Base-by-base conservation (phyloP, 2,888 invertebrate species). In the Meteorus cinctellus region DNA sequence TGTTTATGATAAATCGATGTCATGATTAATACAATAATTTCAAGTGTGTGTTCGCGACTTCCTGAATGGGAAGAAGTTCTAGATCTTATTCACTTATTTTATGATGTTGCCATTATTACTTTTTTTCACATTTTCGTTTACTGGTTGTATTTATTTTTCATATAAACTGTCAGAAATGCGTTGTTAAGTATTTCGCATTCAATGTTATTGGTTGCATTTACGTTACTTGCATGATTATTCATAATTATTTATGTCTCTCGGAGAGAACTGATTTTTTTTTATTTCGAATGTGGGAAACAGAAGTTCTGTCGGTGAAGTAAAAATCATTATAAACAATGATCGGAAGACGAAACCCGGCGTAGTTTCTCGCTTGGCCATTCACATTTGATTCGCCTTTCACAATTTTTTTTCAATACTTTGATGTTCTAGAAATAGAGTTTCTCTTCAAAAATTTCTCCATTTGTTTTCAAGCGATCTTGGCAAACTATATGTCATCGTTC, bases 161-260 rank as follows among this genome's bases (percentile, higher is more conserved):
- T 55, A 8, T 19, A 55, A 55, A 55, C 19, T n/a, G 8, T 55
- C 6, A 19, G 19, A 19, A 3, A 55, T 55, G 55, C 19, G 55
- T 19, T 19, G 10, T 77, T 69, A 75, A 55, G 48, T 71, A 31
- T 55, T 63, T 63, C 65, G 66, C 72, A 60, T 48, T 72, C 68
- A 74, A 55, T 60, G 63, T 73, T 36, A 63, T 67, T 70, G 55
- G 63, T 78, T 72, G 48, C 62, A 69, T 77, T 68, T 74, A 74
- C 74, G 77, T 79, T 76, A 76, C 66, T 68, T 76, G 78, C 73
- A 74, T 78, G 77, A 78, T 80, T 80, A 77, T 72, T 55, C 19
- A 55, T 55, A 24, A 55, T 55, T 19, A 55, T n/a, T 55, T 16
- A 19, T n/a, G 2, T 55, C 4, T 74, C 73, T 68, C 68, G 31